These are phyloP conservation scores for Endotricha flammealis DNA, from an alignment of 2,888 invertebrate genomes.

Conservation along the genomic window DNA sequence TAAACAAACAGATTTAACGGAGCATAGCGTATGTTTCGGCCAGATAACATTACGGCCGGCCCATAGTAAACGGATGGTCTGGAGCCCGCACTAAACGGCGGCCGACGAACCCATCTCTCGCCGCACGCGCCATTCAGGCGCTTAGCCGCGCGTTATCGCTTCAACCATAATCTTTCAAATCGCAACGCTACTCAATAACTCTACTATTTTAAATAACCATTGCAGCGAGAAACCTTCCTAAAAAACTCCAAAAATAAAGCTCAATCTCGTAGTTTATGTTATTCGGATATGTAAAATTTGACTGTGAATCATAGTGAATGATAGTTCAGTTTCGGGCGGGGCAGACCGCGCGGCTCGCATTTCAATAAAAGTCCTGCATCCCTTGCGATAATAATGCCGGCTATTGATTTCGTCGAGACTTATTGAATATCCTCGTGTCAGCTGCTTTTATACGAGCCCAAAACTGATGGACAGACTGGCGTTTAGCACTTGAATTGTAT, in stretches of 20 bases:
- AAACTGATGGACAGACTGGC: background rate
- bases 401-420: constrained; percentile 16
- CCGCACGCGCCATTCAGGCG: background rate
- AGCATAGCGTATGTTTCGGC: too few relatives aligned
- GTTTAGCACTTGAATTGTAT: too few relatives aligned
- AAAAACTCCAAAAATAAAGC: background rate
- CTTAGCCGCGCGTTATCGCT: constrained; percentile 1
- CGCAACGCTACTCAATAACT: constrained; percentile 14
- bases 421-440: constrained; percentile 21
- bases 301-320: constrained; percentile 12
- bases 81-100: background rate
- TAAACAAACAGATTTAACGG: too few relatives aligned
- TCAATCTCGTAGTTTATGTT: background rate
- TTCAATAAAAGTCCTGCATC: constrained; percentile 22
- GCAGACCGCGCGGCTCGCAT: constrained; percentile 6
- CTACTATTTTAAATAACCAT: background rate
- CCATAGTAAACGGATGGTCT: too few relatives aligned
- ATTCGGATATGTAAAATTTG: constrained; percentile 6
- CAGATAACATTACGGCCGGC: too few relatives aligned
- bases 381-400: constrained; percentile 17
- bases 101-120: background rate
- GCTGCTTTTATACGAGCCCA: constrained; percentile 15
- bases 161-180: constrained; percentile 17
- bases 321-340: constrained; percentile 10
- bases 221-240: too few relatives aligned